A percentile compares a stretch with the other conserved stretches of the same genome.
phyloP scores from a whole-genome alignment of 2,113 vertebrate genomes.

The Ovibos moschatus region DNA sequence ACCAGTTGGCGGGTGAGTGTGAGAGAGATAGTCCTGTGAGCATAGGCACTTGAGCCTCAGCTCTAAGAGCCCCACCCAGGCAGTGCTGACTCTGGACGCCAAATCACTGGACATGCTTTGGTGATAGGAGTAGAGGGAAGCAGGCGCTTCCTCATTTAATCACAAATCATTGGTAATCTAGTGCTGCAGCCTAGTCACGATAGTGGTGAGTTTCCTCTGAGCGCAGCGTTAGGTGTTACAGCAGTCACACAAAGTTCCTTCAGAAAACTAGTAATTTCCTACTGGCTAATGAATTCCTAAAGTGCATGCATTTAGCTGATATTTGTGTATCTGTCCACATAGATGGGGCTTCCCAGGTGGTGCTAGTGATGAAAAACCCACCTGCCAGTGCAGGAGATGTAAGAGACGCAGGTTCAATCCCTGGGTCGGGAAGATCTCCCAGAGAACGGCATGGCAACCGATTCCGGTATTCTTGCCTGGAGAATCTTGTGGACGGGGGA shows the following conservation, averaged over 20 bases:
- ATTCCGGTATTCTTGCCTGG: background rate
- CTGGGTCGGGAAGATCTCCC: background rate
- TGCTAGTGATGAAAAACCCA: background rate
- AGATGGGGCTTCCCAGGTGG: background rate
- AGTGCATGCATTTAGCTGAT: background rate
- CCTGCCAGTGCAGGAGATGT: background rate
- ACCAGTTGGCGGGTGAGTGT: background rate
- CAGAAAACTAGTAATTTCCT: background rate
- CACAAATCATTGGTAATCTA: background rate
- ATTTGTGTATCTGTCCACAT: background rate
- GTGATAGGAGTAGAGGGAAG: background rate
- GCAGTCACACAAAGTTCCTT: background rate
- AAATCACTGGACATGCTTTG: background rate
- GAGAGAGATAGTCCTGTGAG: background rate
- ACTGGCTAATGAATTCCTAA: background rate
- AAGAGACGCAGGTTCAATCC: background rate
- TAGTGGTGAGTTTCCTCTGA: background rate
- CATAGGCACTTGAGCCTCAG: background rate
- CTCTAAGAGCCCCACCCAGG: background rate
- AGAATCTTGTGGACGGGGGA: background rate
- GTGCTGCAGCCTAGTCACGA: background rate
- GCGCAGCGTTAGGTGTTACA: background rate
- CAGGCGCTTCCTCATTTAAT: background rate
- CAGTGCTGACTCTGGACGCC: background rate
- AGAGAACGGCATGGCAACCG: background rate